Percentiles rank a stretch among this genome's conserved stretches.
Evolutionary conservation across 1,140 invertebrate species (phyloP).

Genomic region (Zaprionus kolodkinae): DNA sequence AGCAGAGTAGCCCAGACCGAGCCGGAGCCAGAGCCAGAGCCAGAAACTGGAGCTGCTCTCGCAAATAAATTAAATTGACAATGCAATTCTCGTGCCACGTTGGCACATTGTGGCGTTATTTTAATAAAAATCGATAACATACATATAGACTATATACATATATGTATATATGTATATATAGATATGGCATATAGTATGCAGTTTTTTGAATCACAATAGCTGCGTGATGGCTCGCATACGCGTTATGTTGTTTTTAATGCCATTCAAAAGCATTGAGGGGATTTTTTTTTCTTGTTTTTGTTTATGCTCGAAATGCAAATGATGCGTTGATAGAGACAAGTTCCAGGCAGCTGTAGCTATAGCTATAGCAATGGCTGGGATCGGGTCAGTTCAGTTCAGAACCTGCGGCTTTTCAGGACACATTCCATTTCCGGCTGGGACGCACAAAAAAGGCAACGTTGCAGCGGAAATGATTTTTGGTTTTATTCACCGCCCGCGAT

Average conservation of each 20-base stretch:
- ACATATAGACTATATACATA: neutral
- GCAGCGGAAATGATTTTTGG: slow-evolving; percentile 56
- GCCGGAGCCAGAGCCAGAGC: neutral
- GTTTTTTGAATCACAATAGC: slow-evolving; percentile 23
- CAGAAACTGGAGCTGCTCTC: neutral
- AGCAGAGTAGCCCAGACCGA: neutral
- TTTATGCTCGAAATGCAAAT: slow-evolving; percentile 48
- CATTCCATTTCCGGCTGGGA: slow-evolving; percentile 10
- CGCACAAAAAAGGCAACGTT: slow-evolving; percentile 27
- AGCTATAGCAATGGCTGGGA: too few relatives aligned
- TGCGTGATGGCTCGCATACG: slow-evolving; percentile 23
- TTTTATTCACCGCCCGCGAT: slow-evolving; percentile 49
- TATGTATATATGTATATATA: slow-evolving; percentile 4
- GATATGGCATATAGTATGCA: slow-evolving; percentile 1
- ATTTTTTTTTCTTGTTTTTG: slow-evolving; percentile 8
- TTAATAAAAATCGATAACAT: slow-evolving; percentile 53
- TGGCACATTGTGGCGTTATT: slow-evolving; percentile 53
- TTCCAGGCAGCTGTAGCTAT: neutral
- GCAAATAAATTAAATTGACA: slow-evolving; percentile 58
- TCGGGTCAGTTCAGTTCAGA: neutral
- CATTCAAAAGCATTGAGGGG: slow-evolving; percentile 28
- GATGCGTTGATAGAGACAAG: slow-evolving; percentile 7
- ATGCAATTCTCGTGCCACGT: slow-evolving; percentile 47
- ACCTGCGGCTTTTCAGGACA: slow-evolving; percentile 10
- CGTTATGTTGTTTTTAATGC: slow-evolving; percentile 32